Evolutionary conservation across 1,140 invertebrate species (phyloP).

Genomic region (Meloidogyne floridensis): DNA sequence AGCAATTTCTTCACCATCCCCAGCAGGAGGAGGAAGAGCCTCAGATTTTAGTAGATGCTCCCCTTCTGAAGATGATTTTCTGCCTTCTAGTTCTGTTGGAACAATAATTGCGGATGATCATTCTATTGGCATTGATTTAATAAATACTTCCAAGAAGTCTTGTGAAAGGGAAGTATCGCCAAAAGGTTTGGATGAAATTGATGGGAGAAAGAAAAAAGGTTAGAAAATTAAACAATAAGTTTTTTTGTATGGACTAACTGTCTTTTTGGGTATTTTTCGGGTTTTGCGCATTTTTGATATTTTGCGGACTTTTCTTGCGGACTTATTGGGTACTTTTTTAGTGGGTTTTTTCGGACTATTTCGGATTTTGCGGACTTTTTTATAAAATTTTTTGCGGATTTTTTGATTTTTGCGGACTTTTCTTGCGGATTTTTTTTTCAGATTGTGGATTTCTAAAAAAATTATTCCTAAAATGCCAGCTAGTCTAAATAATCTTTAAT

Average conservation of each 20-base stretch:
- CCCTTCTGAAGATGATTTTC: slow-evolving; percentile 20
- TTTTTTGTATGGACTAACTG: too few relatives aligned
- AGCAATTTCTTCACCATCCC: neutral
- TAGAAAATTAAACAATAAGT: neutral
- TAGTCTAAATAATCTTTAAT: neutral
- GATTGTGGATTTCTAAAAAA: neutral
- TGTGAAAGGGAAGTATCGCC: neutral
- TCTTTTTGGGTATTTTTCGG: too few relatives aligned
- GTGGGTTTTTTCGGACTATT: too few relatives aligned
- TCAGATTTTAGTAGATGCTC: slow-evolving; percentile 14
- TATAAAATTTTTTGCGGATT: too few relatives aligned
- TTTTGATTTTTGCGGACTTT: too few relatives aligned
- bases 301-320: too few relatives aligned
- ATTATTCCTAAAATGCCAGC: neutral
- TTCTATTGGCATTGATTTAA: slow-evolving; percentile 57
- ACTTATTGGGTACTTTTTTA: too few relatives aligned
- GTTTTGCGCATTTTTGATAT: too few relatives aligned
- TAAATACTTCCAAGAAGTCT: slow-evolving; percentile 11
- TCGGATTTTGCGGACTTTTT: too few relatives aligned
- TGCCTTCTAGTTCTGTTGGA: neutral
- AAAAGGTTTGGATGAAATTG: neutral
- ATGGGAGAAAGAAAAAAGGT: neutral
- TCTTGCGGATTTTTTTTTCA: too few relatives aligned
- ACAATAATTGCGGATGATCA: slow-evolving; percentile 33
- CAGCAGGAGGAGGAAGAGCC: neutral